These are phyloP conservation scores for Polyodon spathula DNA, from an alignment of 2,113 vertebrate genomes.

Conservation along the genomic window DNA sequence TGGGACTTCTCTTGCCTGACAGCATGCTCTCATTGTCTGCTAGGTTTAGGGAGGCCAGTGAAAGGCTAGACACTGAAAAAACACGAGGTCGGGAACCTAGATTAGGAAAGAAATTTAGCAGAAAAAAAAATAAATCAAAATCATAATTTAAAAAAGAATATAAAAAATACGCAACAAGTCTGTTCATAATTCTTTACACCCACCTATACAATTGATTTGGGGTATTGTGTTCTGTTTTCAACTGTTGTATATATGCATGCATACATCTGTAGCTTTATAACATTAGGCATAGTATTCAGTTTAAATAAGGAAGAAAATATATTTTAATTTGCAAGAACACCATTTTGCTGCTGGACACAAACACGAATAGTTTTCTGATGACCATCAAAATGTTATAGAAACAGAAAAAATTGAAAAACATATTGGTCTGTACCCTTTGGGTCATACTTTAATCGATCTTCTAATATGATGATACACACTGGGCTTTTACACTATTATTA, in stretches of 20 bases:
- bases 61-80: slow-evolving; percentile 91
- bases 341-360: no score
- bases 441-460: no score
- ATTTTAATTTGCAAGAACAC: no score
- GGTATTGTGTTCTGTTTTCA: background rate
- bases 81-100: slow-evolving; percentile 70
- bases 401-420: no score
- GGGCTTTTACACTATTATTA: no score
- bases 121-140: slow-evolving; percentile 36
- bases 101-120: slow-evolving; percentile 51
- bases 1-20: slow-evolving; percentile 84
- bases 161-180: slow-evolving; percentile 32
- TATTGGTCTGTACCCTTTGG: no score
- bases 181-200: slow-evolving; percentile 46
- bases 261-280: background rate
- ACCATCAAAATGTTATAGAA: no score
- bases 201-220: slow-evolving; percentile 6
- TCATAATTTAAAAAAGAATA: slow-evolving; percentile 39
- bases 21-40: slow-evolving; percentile 78
- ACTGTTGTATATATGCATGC: background rate
- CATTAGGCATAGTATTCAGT: no score
- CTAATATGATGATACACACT: no score
- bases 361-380: no score
- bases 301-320: no score
- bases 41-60: slow-evolving; percentile 84